Percentiles rank a stretch among this genome's conserved stretches.
Evolutionary conservation across 2,113 vertebrate genomes (phyloP).

Genomic region (Phoenicopterus ruber): DNA sequence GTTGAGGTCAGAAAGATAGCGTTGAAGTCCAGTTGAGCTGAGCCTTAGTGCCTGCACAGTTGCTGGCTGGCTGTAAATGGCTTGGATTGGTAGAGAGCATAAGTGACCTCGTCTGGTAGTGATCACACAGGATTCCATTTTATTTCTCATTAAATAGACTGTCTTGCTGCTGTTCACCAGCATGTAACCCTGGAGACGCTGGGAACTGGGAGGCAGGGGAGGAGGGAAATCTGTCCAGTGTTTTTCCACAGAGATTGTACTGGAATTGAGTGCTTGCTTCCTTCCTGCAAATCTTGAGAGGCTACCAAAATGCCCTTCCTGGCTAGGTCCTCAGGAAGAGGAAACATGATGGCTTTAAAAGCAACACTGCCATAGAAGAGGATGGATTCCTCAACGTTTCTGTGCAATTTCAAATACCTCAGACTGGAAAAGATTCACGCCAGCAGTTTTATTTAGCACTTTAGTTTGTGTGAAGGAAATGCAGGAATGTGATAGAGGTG

Average conservation of each 20-base stretch:
- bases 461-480: neutral
- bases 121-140: neutral
- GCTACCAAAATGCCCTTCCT: neutral
- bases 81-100: neutral
- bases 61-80: neutral
- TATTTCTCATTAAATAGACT: neutral
- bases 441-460: neutral
- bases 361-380: neutral
- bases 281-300: neutral
- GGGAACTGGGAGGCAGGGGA: neutral
- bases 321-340: neutral
- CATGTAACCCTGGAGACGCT: neutral
- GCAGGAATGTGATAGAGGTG: neutral
- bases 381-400: neutral
- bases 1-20: constrained; percentile 79
- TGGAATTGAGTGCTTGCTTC: neutral
- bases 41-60: neutral
- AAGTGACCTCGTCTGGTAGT: neutral
- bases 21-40: neutral
- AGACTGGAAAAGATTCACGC: neutral
- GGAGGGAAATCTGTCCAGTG: neutral
- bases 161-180: neutral
- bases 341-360: neutral
- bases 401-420: neutral
- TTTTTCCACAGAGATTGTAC: neutral